Percentiles rank a stretch among this genome's conserved stretches.
Evolutionary conservation across 1,140 invertebrate species (phyloP).

Genomic region (Drosophila arawakana): DNA sequence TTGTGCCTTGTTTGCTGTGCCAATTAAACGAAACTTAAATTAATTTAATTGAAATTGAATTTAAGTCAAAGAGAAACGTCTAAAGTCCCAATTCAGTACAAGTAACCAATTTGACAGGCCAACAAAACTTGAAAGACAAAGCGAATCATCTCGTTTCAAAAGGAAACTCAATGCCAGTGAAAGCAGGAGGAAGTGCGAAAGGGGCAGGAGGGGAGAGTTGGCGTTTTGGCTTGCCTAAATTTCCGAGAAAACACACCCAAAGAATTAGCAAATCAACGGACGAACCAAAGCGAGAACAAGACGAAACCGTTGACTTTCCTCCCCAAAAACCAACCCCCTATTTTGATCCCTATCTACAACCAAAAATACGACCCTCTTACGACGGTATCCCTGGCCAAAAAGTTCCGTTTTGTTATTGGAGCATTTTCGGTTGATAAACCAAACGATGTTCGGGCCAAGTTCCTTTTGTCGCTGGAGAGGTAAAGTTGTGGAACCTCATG

Average conservation of each 20-base stretch:
- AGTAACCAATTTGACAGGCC: constrained; percentile 38
- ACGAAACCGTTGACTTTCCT: constrained; percentile 30
- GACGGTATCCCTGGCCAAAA: constrained; percentile 15
- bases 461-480: constrained; percentile 15
- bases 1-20: background rate
- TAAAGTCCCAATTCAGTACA: constrained; percentile 20
- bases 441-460: constrained; percentile 36
- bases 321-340: background rate
- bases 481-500: constrained; percentile 48
- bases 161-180: constrained; percentile 19
- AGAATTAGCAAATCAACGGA: constrained; percentile 50
- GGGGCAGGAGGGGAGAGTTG: background rate
- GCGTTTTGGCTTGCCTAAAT: constrained; percentile 35
- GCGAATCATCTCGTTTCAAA: constrained; percentile 37
- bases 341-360: background rate
- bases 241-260: constrained; percentile 46
- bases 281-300: constrained; percentile 23
- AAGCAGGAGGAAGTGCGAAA: background rate
- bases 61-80: constrained; percentile 19
- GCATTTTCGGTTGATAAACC: constrained; percentile 53
- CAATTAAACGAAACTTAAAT: constrained; percentile 40
- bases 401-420: constrained; percentile 44
- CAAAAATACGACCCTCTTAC: constrained; percentile 2
- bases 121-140: constrained; percentile 20
- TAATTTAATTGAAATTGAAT: constrained; percentile 41